Evolutionary conservation across 2,888 invertebrate genomes (phyloP).

Genomic region (Choreutis nemorana): DNA sequence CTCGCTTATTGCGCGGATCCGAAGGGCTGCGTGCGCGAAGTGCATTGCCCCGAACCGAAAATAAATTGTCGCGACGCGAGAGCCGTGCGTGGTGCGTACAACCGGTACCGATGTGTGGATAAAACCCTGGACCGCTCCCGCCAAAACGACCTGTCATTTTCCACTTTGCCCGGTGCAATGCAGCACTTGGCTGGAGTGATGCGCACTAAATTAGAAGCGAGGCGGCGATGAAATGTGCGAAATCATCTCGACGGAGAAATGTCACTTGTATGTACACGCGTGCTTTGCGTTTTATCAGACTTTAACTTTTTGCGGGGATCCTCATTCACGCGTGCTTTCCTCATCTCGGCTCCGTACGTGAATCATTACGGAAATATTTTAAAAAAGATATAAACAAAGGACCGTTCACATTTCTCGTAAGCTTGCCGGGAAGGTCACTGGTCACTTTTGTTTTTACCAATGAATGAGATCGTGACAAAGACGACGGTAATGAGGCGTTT

Average conservation of each 20-base stretch:
- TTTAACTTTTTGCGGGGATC: slow-evolving; percentile 21
- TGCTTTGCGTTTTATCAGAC: slow-evolving; percentile 29
- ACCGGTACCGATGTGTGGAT: slow-evolving; percentile 46
- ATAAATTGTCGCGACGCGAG: slow-evolving; percentile 59
- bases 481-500: too few species aligned
- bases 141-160: slow-evolving; percentile 39
- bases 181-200: slow-evolving; percentile 22
- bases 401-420: too few species aligned
- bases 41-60: slow-evolving; percentile 65
- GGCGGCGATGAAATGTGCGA: slow-evolving; percentile 20
- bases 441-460: too few species aligned
- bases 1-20: slow-evolving; percentile 40
- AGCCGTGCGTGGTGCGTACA: slow-evolving; percentile 46
- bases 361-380: slow-evolving; percentile 13
- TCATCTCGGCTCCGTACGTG: slow-evolving; percentile 18
- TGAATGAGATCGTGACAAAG: too few species aligned
- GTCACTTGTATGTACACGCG: slow-evolving; percentile 5
- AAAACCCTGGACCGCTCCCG: slow-evolving; percentile 24
- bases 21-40: slow-evolving; percentile 54
- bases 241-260: slow-evolving; percentile 6
- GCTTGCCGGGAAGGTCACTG: too few species aligned
- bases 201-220: slow-evolving; percentile 17
- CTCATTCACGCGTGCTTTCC: slow-evolving; percentile 30
- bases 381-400: too few species aligned
- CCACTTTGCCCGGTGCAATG: slow-evolving; percentile 21